These are phyloP conservation scores for Diplogasteroides magnus DNA, from an alignment of 1,140 invertebrate genomes.

Conservation along the genomic window DNA sequence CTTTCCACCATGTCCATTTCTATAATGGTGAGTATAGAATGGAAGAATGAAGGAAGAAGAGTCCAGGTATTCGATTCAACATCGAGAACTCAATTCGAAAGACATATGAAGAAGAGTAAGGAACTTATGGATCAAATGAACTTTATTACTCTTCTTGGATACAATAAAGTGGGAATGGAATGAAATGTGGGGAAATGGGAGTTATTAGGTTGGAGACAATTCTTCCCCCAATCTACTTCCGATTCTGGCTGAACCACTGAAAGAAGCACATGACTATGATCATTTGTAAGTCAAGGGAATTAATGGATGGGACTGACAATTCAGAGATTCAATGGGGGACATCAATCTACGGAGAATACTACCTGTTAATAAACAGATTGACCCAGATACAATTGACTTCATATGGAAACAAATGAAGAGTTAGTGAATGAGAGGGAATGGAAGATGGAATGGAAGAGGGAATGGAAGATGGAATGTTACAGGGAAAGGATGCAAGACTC, in stretches of 20 bases:
- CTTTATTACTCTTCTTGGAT: neutral
- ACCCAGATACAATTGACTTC: neutral
- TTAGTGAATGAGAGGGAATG: neutral
- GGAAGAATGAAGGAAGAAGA: no score
- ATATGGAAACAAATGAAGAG: neutral
- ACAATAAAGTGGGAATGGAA: neutral
- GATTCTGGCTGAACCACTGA: neutral
- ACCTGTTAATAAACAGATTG: neutral
- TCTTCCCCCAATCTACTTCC: neutral
- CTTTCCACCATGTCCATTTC: no score
- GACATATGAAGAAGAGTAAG: neutral
- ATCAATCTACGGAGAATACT: neutral
- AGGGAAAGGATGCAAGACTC: neutral
- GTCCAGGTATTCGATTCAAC: neutral
- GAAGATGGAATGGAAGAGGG: no score
- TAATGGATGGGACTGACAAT: neutral
- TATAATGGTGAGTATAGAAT: no score
- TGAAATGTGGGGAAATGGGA: no score
- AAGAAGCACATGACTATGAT: neutral
- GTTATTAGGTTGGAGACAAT: neutral
- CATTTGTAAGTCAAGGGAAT: neutral
- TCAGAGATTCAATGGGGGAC: neutral
- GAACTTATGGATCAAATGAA: neutral
- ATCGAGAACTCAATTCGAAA: neutral
- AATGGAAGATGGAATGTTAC: neutral